Evolutionary conservation across 1,140 invertebrate species (phyloP).

Genomic region (Parapsyche elsis): DNA sequence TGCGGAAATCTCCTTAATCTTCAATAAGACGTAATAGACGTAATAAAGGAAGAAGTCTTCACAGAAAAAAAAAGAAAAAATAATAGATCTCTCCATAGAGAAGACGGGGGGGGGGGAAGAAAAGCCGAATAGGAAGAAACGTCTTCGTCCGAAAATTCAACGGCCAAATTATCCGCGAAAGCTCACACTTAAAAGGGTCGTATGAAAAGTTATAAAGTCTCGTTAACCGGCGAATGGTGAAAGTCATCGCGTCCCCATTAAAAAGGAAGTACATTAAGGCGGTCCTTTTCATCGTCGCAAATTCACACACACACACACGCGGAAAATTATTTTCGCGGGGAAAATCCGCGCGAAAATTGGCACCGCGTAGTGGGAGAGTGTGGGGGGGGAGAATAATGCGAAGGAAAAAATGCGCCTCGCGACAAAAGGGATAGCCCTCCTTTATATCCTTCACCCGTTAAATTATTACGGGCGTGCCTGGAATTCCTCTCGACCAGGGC

Average conservation of each 20-base stretch:
- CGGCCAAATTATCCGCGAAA: constrained; percentile 10
- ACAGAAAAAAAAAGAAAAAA: not conserved
- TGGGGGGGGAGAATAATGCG: constrained; percentile 28
- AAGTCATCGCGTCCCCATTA: constrained; percentile 32
- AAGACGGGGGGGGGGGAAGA: not conserved
- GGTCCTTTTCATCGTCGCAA: not conserved
- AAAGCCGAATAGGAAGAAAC: not conserved
- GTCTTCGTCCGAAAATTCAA: not conserved
- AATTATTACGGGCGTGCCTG: constrained; percentile 44
- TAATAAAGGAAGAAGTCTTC: not conserved
- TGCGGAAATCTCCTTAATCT: constrained; percentile 31
- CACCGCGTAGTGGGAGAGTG: not conserved
- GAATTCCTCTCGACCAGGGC: constrained; percentile 34
- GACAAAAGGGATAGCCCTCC: constrained; percentile 42
- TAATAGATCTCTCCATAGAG: not conserved
- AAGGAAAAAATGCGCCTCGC: constrained; percentile 35
- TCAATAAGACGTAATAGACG: constrained; percentile 26
- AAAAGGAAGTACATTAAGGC: constrained; percentile 34
- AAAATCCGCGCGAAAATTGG: constrained; percentile 13
- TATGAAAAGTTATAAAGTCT: constrained; percentile 43
- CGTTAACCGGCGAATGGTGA: constrained; percentile 36
- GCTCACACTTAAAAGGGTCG: constrained; percentile 8
- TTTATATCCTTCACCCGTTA: constrained; percentile 44
- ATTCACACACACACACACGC: not conserved
- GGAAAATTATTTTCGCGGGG: constrained; percentile 1